A percentile compares a stretch with the other conserved stretches of the same genome.
phyloP scores from a whole-genome alignment of 2,113 vertebrate species.

The Alosa alosa region DNA sequence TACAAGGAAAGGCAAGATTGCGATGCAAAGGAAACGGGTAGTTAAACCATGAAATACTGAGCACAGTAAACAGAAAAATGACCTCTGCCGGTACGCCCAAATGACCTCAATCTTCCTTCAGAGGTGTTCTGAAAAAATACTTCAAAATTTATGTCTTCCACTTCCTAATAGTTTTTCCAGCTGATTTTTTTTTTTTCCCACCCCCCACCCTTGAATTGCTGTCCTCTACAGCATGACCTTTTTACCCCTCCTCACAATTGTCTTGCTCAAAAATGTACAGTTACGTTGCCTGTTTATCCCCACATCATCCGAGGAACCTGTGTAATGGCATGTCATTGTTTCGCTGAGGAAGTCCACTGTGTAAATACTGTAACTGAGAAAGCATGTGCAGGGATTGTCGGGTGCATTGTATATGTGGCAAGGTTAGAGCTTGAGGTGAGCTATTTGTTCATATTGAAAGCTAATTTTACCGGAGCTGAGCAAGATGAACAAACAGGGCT shows the following conservation, averaged over 20 bases:
- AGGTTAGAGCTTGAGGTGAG: conserved; percentile 54
- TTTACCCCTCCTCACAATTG: conserved; percentile 69
- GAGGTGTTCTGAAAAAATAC: conserved; percentile 69
- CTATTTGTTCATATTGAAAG: conserved; percentile 56
- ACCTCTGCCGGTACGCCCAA: conserved; percentile 75
- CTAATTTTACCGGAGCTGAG: conserved; percentile 67
- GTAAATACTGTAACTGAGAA: conserved; percentile 89
- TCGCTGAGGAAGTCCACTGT: conserved; percentile 87
- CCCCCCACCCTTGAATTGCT: conserved; percentile 53
- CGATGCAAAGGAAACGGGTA: conserved; percentile 77
- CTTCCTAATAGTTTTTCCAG: conserved; percentile 81
- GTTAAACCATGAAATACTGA: conserved; percentile 79
- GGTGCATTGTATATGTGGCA: conserved; percentile 57
- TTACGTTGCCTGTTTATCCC: conserved; percentile 54
- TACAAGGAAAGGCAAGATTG: conserved; percentile 70
- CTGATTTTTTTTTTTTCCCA: conserved; percentile 63
- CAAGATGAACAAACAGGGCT: conserved; percentile 58
- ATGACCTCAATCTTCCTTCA: conserved; percentile 80
- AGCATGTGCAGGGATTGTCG: conserved; percentile 70
- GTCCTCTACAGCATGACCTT: conserved; percentile 68
- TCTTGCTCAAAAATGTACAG: conserved; percentile 68
- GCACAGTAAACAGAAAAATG: conserved; percentile 72
- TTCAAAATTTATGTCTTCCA: conserved; percentile 78
- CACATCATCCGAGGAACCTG: conserved; percentile 16
- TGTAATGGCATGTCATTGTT: conserved; percentile 89